Percentiles rank a stretch among this genome's conserved stretches.
Evolutionary conservation across 2,888 invertebrate genomes (phyloP).

Genomic region (Lasioglossum leucozonium): DNA sequence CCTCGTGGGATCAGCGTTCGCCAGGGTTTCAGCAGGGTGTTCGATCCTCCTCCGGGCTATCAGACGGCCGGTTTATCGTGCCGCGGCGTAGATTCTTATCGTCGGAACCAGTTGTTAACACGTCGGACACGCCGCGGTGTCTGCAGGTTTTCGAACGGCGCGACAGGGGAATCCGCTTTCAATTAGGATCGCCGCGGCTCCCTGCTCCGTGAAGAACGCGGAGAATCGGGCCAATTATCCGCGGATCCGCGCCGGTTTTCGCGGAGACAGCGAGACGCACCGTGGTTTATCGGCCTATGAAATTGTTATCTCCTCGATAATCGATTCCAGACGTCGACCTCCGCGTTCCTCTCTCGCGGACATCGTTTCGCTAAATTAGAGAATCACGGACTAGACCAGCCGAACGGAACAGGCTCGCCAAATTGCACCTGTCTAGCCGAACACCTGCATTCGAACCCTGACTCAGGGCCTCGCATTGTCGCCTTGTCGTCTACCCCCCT

Average conservation of each 20-base stretch:
- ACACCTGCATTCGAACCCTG: constrained; percentile 77
- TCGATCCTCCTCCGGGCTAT: constrained; percentile 22
- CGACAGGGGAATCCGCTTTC: constrained; percentile 36
- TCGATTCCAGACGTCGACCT: constrained; percentile 37
- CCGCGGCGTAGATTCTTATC: constrained; percentile 41
- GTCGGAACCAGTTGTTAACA: constrained; percentile 46
- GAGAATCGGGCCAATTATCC: constrained; percentile 50
- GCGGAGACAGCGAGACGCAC: neutral
- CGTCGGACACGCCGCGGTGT: constrained; percentile 39
- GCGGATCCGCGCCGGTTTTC: constrained; percentile 42
- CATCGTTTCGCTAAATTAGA: neutral
- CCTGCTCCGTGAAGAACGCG: neutral
- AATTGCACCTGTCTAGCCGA: constrained; percentile 77
- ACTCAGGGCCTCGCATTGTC: constrained; percentile 67
- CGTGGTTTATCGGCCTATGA: constrained; percentile 67
- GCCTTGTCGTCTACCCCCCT: constrained; percentile 49
- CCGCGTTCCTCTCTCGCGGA: no score
- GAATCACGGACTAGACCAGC: constrained; percentile 17
- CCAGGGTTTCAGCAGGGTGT: neutral
- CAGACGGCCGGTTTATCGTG: constrained; percentile 36
- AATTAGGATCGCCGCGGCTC: constrained; percentile 14
- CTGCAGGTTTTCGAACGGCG: constrained; percentile 43
- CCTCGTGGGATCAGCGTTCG: constrained; percentile 1
- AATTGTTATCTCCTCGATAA: constrained; percentile 65
- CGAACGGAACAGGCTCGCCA: constrained; percentile 63